A percentile compares a stretch with the other conserved stretches of the same genome.
Evolutionary conservation across 2,888 invertebrate species (phyloP).

Genomic region (Patella pellucida): DNA sequence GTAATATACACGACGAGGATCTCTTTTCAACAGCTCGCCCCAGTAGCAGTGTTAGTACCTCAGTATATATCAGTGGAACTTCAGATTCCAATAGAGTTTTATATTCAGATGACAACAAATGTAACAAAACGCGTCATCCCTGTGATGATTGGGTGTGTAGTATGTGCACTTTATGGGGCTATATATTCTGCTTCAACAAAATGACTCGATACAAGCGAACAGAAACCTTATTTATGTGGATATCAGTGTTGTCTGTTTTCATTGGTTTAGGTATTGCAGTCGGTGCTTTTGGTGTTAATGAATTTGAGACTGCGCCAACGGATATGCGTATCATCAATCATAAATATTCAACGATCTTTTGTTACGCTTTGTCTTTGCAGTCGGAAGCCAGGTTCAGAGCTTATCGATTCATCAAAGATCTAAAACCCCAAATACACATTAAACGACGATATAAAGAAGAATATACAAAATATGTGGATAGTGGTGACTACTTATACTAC

Average conservation of each 20-base stretch:
- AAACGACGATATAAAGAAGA: neutral
- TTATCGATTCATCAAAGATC: neutral
- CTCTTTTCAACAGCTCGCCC: too few species aligned
- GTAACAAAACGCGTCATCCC: too few species aligned
- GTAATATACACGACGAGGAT: too few species aligned
- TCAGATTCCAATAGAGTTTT: too few species aligned
- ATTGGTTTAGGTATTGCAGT: neutral
- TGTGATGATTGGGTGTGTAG: slow-evolving; percentile 4
- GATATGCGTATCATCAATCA: neutral
- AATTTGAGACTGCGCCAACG: neutral
- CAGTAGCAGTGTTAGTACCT: too few species aligned
- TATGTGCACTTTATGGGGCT: neutral
- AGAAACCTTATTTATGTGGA: neutral
- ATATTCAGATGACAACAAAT: too few species aligned
- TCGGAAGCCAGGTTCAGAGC: neutral
- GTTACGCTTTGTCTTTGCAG: neutral
- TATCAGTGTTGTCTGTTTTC: neutral
- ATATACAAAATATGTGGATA: neutral
- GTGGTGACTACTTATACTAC: neutral
- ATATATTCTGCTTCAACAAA: neutral
- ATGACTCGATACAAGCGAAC: neutral
- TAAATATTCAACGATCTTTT: neutral
- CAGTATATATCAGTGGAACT: too few species aligned
- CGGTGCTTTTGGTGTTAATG: neutral
- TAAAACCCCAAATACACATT: neutral